Evolutionary conservation across 2,888 invertebrate genomes (phyloP), one percentile per base, ranked within the genome.

Genomic region (Kryphioiulus occultus): DNA sequence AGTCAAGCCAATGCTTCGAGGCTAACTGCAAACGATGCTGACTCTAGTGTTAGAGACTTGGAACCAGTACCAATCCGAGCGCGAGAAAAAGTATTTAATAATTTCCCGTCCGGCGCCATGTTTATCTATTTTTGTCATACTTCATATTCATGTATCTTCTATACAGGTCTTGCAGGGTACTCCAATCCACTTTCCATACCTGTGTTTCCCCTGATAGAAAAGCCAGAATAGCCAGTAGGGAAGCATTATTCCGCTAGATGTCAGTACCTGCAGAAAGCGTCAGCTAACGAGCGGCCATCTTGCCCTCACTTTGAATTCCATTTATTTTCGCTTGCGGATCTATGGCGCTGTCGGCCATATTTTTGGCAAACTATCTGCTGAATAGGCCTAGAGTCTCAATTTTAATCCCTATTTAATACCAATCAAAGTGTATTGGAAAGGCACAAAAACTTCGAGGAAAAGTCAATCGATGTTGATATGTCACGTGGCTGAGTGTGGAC

Each of bases 41-140:
- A 47, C 47, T 39, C 5, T 17, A 47, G 47, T 47, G 12, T 15
- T 17, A 47, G 9, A 3, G 4, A 47, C 12, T 17, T 17, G 1
- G 12, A 17, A 17, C 1, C 47, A 47, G 47, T 47, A 59, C 59
- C 22, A n/a, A 9, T 59, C 59, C n/a, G 22, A n/a, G n/a, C 1
- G 22, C 59, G 22, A 12, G 22, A 59, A 59, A 59, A 59, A 59
- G 22, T 59, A 22, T 22, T 19, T 47, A 15, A 59, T n/a, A 59
- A 59, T n/a, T 59, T 59, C 59, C 59, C 59, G 59, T 59, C 59
- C 59, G 59, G 59, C 59, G 59, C 59, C 59, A 59, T 59, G 19
- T 59, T 59, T 59, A 19, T 59, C 59, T 59, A 59, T 19, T 59
- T 59, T 59, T 59, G n/a, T n/a, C 59, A 59, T 59, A 22, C 59